Evolutionary conservation across 2,797 vertebrate species (phyloP), one percentile per base, ranked within the genome.

Genomic region (Galaxias olidus): DNA sequence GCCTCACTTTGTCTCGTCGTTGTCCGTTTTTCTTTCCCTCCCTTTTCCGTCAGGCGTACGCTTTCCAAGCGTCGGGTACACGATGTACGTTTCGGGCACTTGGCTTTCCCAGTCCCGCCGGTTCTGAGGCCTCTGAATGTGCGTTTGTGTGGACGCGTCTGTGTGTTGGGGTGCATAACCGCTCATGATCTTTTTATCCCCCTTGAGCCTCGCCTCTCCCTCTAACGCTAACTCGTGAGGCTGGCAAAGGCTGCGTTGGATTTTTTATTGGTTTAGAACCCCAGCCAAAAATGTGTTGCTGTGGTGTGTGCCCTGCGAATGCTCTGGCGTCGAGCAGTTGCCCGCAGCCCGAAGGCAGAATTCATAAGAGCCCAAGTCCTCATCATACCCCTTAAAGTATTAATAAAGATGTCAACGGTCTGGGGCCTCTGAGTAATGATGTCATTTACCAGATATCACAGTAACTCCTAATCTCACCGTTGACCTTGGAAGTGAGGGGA

Each of bases 121-220:
- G 30, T 3, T 30, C 6, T 30, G 6, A 30, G 30, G 30, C 30
- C 30, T 30, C 6, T 30, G 30, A 2, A 6, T 30, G 30, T 2
- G 30, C 30, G 30, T 30, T 30, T 30, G 30, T 30, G 14, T 40
- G 9, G 43, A 15, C 15, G 19, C 12, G 19, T 56, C 69, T 73
- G 70, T 66, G 19, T 17, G 51, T 14, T 7, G 59, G 17, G 44
- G 15, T 46, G 49, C 18, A 14, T 49, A 42, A 20, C 8, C 12
- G 47, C 61, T 79, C 61, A 76, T 83, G 82, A 83, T 77, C 80
- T 78, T 51, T 62, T 4, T n/a, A n/a, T n/a, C n/a, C n/a, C 57
- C 81, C 67, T 43, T 56, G 10, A 74, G 80, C 41, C 58, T 60
- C 18, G 2, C 61, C 75, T 68, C 76, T 13, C 73, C 73, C 10